These are phyloP conservation scores for Caenorhabditis drosophilae DNA, from an alignment of 2,888 invertebrate genomes.

Conservation along the genomic window DNA sequence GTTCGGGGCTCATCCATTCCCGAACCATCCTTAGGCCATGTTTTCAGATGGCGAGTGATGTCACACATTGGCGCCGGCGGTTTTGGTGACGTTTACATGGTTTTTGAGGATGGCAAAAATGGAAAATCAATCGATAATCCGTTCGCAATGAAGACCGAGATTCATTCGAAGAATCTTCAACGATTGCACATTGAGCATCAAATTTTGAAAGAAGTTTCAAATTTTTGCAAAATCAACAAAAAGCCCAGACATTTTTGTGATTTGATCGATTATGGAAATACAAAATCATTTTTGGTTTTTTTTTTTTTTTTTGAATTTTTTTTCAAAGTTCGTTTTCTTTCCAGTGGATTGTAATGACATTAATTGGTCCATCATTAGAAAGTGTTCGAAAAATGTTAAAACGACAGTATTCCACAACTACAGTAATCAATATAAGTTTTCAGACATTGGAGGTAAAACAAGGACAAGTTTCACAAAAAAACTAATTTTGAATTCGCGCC, in stretches of 20 bases:
- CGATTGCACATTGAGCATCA: constrained; percentile 20
- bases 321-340: constrained; percentile 3
- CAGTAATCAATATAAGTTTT: constrained; percentile 26
- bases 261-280: constrained; percentile 20
- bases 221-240: constrained; percentile 8
- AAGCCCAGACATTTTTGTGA: constrained; percentile 22
- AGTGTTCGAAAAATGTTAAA: constrained; percentile 19
- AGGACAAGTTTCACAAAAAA: too few relatives aligned
- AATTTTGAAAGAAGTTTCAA: constrained; percentile 22
- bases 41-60: constrained; percentile 20
- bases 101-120: constrained; percentile 12
- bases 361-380: constrained; percentile 36
- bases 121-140: neutral
- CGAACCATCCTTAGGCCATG: too few relatives aligned
- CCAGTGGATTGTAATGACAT: constrained; percentile 36
- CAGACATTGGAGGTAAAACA: constrained; percentile 27
- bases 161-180: constrained; percentile 6
- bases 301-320: neutral
- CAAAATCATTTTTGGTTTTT: constrained; percentile 13
- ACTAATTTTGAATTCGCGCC: too few relatives aligned
- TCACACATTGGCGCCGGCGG: constrained; percentile 33
- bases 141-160: constrained; percentile 38
- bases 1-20: too few relatives aligned
- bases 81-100: constrained; percentile 32
- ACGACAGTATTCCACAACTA: constrained; percentile 14